Base-by-base conservation (phyloP, 2,113 vertebrate species). In the Lepus europaeus region DNA sequence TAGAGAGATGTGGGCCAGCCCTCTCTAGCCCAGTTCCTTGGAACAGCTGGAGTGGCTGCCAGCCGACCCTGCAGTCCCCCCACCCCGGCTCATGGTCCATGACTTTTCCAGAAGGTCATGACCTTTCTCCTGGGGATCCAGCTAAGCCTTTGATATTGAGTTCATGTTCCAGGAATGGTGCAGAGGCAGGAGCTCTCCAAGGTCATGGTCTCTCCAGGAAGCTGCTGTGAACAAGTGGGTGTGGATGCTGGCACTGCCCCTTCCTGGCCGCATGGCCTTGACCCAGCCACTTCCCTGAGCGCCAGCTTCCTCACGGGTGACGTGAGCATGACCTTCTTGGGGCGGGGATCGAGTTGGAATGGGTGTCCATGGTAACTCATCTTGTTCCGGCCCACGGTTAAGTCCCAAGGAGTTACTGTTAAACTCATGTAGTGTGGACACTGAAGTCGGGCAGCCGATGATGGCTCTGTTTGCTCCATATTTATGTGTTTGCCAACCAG, bases 81-180 rank as follows among this genome's bases (percentile, higher is more conserved):
- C 8, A 9, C 70, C 4, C 14, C 0, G 25, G 16, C 17, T 70
- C 16, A 0, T 1, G 0, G 4, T 14, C 31, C 16, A 16, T 1
- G 0, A 19, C 29, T 61, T 82, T 69, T 51, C 9, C 0, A 7
- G 2, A 29, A 78, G 49, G 20, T 9, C 17, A 2, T 0, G 31
- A 23, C n/a, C 39, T 7, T 64, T 7, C 45, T 59, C 6, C 2
- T 13, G 20, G 13, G n/a, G 16, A 10, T 77, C 49, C 10, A 0
- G 5, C 64, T 11, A 5, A 64, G 79, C 4, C 63, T 56, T 69
- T 36, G 0, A 3, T 1, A 12, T 10, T 31, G 70, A 36, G 51
- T 39, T 36, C 27, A 6, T 1, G 6, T 5, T 64, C 36, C 3
- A 17, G 33, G 64, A 20, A 22, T 12, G 6, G 19, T 0, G 5